phyloP scores from a whole-genome alignment of 2,797 vertebrate species.

The Sparus aurata region DNA sequence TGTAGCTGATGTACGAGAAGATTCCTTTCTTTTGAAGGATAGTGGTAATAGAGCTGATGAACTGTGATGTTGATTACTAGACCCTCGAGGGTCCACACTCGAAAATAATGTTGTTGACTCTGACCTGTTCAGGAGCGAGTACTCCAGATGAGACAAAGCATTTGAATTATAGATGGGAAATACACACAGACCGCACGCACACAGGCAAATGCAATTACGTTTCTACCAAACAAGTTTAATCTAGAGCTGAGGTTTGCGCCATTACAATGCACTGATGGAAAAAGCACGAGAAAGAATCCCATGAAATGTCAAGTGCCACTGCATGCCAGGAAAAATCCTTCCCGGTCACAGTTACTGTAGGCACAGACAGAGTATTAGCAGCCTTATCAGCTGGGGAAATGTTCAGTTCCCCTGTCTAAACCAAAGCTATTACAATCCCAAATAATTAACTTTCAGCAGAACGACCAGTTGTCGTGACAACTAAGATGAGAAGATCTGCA shows the following conservation, averaged over 20 bases:
- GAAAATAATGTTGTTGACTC: slow-evolving; percentile 83
- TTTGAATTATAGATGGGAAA: slow-evolving; percentile 69
- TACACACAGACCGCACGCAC: slow-evolving; percentile 64
- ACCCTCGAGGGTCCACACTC: slow-evolving; percentile 70
- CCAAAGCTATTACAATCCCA: slow-evolving; percentile 87
- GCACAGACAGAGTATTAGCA: slow-evolving; percentile 80
- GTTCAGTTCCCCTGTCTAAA: slow-evolving; percentile 81
- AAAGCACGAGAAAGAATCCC: slow-evolving; percentile 73
- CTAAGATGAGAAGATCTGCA: slow-evolving; percentile 74
- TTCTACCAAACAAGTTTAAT: slow-evolving; percentile 79
- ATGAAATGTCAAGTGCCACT: slow-evolving; percentile 88
- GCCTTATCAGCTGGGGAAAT: slow-evolving; percentile 83
- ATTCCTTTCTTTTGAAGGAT: slow-evolving; percentile 69
- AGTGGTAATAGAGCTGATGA: slow-evolving; percentile 64
- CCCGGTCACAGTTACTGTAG: slow-evolving; percentile 73
- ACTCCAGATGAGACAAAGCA: slow-evolving; percentile 70
- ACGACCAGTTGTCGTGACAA: slow-evolving; percentile 71
- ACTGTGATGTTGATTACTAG: slow-evolving; percentile 75
- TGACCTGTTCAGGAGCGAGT: slow-evolving; percentile 69
- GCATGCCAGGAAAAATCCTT: slow-evolving; percentile 74
- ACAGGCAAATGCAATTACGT: slow-evolving; percentile 80
- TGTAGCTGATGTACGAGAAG: slow-evolving; percentile 60
- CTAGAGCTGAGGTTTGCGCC: slow-evolving; percentile 67
- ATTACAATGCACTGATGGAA: slow-evolving; percentile 75
- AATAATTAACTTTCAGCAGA: slow-evolving; percentile 87